These are phyloP conservation scores for Scomberomorus guttatus DNA, from an alignment of 2,797 vertebrate genomes.

Conservation along the genomic window DNA sequence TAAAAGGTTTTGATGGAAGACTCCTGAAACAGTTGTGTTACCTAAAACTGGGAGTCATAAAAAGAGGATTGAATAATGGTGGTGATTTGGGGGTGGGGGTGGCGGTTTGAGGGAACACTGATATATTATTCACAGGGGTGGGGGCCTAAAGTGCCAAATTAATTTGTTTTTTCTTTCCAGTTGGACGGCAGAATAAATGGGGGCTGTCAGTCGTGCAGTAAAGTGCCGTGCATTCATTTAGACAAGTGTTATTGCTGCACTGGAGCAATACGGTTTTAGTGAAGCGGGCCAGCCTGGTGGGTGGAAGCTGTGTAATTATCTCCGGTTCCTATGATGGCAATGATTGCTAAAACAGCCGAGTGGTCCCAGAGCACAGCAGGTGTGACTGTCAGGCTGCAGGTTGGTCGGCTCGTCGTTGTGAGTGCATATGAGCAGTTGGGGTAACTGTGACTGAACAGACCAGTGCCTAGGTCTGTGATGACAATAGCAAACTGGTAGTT, in stretches of 20 bases:
- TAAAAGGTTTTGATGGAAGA: conserved; percentile 49
- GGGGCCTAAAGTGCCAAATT: conserved; percentile 89
- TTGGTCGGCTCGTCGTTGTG: conserved; percentile 43
- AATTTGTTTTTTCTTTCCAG: conserved; percentile 92
- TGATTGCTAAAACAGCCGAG: conserved; percentile 81
- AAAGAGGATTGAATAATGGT: conserved; percentile 54
- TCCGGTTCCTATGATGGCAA: conserved; percentile 77
- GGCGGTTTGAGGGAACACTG: conserved; percentile 50
- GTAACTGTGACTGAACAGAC: conserved; percentile 7
- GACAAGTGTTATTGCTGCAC: conserved; percentile 86
- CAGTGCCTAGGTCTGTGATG: background rate
- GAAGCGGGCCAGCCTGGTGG: conserved; percentile 72
- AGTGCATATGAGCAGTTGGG: conserved; percentile 37
- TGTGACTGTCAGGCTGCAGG: conserved; percentile 68
- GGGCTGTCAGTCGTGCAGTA: conserved; percentile 90
- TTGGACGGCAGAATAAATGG: conserved; percentile 92
- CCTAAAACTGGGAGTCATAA: conserved; percentile 47
- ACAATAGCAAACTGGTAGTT: conserved; percentile 9
- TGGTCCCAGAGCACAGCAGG: conserved; percentile 77
- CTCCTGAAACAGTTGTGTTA: conserved; percentile 39
- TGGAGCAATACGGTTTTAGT: conserved; percentile 70
- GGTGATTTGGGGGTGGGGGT: conserved; percentile 59
- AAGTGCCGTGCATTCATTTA: conserved; percentile 92
- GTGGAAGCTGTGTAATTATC: conserved; percentile 85
- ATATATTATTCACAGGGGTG: conserved; percentile 81